phyloP scores from a whole-genome alignment of 2,888 invertebrate genomes.

The Nemotelus nigrinus region DNA sequence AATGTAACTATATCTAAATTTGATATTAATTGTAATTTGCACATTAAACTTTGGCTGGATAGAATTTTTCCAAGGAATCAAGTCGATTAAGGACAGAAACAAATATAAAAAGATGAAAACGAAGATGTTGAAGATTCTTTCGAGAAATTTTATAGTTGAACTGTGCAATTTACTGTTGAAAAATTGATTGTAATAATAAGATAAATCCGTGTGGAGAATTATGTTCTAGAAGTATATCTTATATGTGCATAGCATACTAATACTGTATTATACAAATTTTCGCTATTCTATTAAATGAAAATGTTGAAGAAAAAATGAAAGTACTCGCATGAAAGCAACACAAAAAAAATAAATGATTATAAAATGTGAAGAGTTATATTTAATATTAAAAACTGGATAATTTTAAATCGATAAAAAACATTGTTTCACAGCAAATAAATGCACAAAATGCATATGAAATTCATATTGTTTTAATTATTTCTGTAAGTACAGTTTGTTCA shows the following conservation, averaged over 20 bases:
- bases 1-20: background rate
- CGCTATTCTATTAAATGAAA: constrained; percentile 36
- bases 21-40: constrained; percentile 30
- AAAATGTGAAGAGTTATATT: constrained; percentile 23
- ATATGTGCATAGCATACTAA: constrained; percentile 30
- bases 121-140: constrained; percentile 2
- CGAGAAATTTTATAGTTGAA: constrained; percentile 28
- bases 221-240: background rate
- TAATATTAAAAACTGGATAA: constrained; percentile 16
- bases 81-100: background rate
- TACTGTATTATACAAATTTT: constrained; percentile 35
- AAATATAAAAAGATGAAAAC: background rate
- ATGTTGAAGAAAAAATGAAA: background rate
- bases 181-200: background rate
- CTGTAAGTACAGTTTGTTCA: background rate
- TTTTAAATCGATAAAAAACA: constrained; percentile 28
- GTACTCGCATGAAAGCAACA: constrained; percentile 3
- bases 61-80: constrained; percentile 20
- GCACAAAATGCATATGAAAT: constrained; percentile 43
- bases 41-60: constrained; percentile 43
- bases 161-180: constrained; percentile 12
- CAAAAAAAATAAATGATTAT: background rate
- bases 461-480: background rate
- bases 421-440: constrained; percentile 45
- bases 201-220: background rate